phyloP scores from a whole-genome alignment of 2,113 vertebrate species.

The Barbus barbus region DNA sequence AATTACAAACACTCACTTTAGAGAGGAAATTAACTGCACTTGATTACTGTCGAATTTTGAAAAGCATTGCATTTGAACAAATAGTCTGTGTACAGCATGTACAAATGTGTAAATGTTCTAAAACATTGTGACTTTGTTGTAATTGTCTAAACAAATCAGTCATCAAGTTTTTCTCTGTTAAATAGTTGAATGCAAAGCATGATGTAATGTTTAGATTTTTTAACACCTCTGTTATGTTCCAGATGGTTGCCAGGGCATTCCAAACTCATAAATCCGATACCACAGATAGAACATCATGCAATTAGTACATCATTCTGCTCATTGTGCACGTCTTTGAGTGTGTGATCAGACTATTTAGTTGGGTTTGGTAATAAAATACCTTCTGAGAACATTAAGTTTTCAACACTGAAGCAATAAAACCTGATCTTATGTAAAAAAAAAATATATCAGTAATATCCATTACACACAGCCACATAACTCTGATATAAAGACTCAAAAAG shows the following conservation, averaged over 20 bases:
- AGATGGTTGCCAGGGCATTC: slow-evolving; percentile 8
- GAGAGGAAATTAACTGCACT: not conserved
- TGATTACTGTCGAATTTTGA: not conserved
- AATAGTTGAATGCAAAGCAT: not conserved
- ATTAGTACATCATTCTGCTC: not conserved
- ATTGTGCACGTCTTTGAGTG: not conserved
- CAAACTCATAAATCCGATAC: not conserved
- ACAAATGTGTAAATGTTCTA: not conserved
- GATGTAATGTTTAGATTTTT: too few species aligned
- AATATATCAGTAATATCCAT: not conserved
- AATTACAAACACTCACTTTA: not conserved
- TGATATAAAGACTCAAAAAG: not conserved
- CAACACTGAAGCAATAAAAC: not conserved
- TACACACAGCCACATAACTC: not conserved
- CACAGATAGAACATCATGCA: not conserved
- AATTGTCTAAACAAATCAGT: not conserved
- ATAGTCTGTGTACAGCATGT: not conserved
- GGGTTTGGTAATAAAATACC: not conserved
- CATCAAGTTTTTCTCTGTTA: not conserved
- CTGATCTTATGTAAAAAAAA: not conserved
- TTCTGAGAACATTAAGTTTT: not conserved
- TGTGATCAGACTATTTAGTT: not conserved
- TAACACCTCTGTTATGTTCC: slow-evolving; percentile 15
- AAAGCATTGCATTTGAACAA: slow-evolving; percentile 1
- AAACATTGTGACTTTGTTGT: not conserved